phyloP scores from a whole-genome alignment of 1,140 invertebrate genomes.

The Anastatus disparis region DNA sequence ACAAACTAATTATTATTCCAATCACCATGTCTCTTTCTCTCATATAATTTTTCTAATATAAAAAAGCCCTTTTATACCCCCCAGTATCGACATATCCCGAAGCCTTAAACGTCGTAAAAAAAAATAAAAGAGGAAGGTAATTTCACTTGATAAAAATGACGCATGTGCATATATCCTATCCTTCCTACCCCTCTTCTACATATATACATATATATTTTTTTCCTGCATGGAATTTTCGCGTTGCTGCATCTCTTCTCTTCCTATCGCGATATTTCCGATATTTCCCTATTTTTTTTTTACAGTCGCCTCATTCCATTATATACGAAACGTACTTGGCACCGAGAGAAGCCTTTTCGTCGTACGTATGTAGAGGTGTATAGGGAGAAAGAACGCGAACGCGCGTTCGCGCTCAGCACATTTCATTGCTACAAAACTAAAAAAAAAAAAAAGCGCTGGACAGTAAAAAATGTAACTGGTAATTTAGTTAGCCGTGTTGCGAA shows the following conservation, averaged over 20 bases:
- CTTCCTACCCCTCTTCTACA: too few species aligned
- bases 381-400: too few species aligned
- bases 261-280: neutral
- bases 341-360: conserved; percentile 43
- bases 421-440: conserved; percentile 46
- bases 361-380: conserved; percentile 45
- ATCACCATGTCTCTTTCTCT: neutral
- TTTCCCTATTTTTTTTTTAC: conserved; percentile 34
- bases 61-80: too few species aligned
- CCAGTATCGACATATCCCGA: neutral
- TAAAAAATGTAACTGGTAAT: conserved; percentile 68
- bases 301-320: conserved; percentile 25
- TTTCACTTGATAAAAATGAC: conserved; percentile 27
- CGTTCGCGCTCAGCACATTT: conserved; percentile 58
- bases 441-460: conserved; percentile 54
- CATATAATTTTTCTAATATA: conserved; percentile 7
- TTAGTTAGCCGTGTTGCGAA: conserved; percentile 65
- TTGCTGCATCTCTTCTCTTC: too few species aligned
- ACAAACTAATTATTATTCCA: conserved; percentile 2
- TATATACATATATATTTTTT: too few species aligned
- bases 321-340: conserved; percentile 39
- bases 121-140: too few species aligned
- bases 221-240: too few species aligned
- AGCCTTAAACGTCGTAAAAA: conserved; percentile 20
- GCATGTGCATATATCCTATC: too few species aligned